These are phyloP conservation scores for Lepus europaeus DNA, from an alignment of 2,113 vertebrate species.

Conservation along the genomic window DNA sequence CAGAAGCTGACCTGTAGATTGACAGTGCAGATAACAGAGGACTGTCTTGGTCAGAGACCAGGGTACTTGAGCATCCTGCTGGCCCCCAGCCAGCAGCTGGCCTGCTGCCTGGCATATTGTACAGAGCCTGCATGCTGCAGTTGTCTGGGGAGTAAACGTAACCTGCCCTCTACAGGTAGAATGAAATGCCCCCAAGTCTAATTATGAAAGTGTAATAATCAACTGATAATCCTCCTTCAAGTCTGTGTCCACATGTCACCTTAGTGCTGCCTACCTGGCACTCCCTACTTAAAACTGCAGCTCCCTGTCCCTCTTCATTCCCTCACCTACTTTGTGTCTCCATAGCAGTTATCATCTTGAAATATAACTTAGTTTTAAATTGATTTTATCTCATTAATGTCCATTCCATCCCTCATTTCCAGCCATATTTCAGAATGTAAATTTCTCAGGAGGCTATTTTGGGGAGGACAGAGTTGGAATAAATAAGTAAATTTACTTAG, in stretches of 20 bases:
- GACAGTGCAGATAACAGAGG: not conserved
- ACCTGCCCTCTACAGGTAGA: not conserved
- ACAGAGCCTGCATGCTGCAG: not conserved
- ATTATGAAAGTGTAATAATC: conserved; percentile 39
- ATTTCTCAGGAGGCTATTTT: not conserved
- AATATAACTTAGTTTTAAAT: not conserved
- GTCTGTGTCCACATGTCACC: not conserved
- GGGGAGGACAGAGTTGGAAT: not conserved
- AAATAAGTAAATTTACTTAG: not conserved
- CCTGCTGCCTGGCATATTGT: fast-evolving
- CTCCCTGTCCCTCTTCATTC: not conserved
- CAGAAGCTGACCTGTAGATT: not conserved
- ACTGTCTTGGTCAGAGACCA: not conserved
- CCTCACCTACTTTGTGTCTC: not conserved
- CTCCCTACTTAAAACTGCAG: not conserved
- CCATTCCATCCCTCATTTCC: not conserved
- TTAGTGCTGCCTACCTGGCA: not conserved
- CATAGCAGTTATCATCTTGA: not conserved
- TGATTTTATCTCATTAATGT: not conserved
- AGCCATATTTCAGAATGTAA: not conserved
- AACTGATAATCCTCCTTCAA: not conserved
- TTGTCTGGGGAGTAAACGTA: no score
- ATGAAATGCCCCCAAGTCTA: not conserved
- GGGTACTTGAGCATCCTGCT: fast-evolving
- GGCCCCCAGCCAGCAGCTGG: no score